Base-by-base conservation (phyloP, 2,113 vertebrate genomes). In the Patagioenas fasciata region DNA sequence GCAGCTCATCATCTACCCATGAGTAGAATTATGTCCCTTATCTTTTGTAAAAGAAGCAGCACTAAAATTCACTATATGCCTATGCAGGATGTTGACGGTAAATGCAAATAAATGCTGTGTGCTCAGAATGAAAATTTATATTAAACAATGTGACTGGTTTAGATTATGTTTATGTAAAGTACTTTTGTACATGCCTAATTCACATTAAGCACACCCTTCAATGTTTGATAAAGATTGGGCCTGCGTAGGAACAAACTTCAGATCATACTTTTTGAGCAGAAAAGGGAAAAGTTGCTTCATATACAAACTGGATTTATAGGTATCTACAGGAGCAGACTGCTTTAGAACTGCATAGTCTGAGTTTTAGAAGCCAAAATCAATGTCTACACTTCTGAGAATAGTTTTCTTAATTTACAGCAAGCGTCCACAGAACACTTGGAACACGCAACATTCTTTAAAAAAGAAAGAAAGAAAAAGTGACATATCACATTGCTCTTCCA, bases 371-470 rank as follows among this genome's bases (percentile, higher is more conserved):
- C 56, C 72, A 75, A 66, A 66, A 95, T 72, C 69, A 77, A 54
- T 80, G 78, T 9, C 60, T 69, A 31, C 38, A 66, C 54, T 81
- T 89, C 56, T 72, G 34, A 89, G 75, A 79, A 88, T 0, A 84
- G 84, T 72, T 74, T 62, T 62, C 72, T 90, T 95, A 91, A 94
- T 94, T 95, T 92, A 85, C 73, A 85, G 62, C 62, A n/a, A 87
- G 47, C 69, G 71, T 70, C 44, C 79, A 67, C 57, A 61, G 38
- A 88, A 66, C 53, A 29, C 70, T 87, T 81, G n/a, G 65, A 91
- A 71, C 24, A 38, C 0, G 3, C 26, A 78, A 31, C 31, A 66
- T 61, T 73, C 72, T 71, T 92, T 38, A 17, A 10, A 29, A 70
- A 48, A 74, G 34, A 56, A 71, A 50, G 50, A 53, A 56, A 44